Conservation (phyloP, 2,113 vertebrate species). For the Sinocyclocheilus maitianheensis region DNA sequence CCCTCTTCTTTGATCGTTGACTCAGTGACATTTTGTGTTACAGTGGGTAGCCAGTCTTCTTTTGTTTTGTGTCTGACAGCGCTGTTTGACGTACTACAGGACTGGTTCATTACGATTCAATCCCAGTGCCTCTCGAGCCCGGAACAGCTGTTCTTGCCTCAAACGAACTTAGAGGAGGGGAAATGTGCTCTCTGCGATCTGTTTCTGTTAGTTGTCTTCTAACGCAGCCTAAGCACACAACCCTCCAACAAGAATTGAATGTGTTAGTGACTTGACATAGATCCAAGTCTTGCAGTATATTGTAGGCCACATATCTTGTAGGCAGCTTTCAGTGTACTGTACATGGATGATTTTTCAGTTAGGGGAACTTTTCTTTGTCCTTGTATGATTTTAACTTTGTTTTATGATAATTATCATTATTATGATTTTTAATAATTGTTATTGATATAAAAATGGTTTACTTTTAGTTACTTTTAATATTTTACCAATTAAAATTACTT, state of each 20-base stretch:
- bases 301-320: neutral
- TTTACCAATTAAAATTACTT: neutral
- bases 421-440: neutral
- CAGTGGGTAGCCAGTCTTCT: constrained; percentile 15
- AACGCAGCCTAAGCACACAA: constrained; percentile 22
- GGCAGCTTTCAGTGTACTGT: neutral
- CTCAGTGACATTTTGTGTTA: constrained; percentile 39
- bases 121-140: neutral
- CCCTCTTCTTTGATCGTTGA: constrained; percentile 28
- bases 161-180: constrained; percentile 30
- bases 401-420: neutral
- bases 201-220: constrained; percentile 28
- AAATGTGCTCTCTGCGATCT: constrained; percentile 33
- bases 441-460: neutral
- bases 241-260: constrained; percentile 15
- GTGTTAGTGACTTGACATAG: constrained; percentile 19
- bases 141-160: constrained; percentile 43
- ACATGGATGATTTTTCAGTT: neutral
- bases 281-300: neutral
- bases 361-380: neutral
- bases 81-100: constrained; percentile 38
- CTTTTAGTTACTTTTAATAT: neutral
- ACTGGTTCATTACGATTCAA: constrained; percentile 47
- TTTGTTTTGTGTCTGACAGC: constrained; percentile 25
- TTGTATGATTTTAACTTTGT: neutral